A percentile compares a stretch with the other conserved stretches of the same genome.
These are phyloP conservation scores for Cabera pusaria DNA, from an alignment of 2,888 invertebrate species.

Conservation along the genomic window DNA sequence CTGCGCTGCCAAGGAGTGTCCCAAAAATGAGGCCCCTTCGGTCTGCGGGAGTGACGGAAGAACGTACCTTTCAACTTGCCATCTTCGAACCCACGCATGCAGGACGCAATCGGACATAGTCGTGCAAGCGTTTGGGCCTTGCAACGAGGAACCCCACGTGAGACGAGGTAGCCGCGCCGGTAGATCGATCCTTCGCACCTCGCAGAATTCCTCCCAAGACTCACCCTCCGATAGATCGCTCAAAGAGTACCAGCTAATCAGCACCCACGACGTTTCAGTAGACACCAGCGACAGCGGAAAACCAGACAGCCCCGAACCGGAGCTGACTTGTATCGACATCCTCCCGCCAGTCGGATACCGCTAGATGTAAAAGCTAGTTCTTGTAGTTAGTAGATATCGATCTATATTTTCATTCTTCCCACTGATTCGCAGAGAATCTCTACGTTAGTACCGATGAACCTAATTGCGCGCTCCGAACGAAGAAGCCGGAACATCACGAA, in stretches of 20 bases:
- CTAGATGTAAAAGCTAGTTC: slow-evolving; percentile 55
- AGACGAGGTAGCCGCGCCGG: slow-evolving; percentile 73
- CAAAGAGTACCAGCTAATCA: slow-evolving; percentile 50
- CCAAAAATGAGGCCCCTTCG: slow-evolving; percentile 75
- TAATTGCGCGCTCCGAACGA: slow-evolving; percentile 43
- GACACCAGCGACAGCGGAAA: slow-evolving; percentile 76
- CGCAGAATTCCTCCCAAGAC: slow-evolving; percentile 35
- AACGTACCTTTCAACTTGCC: slow-evolving; percentile 92
- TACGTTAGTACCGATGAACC: slow-evolving; percentile 43
- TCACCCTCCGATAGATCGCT: slow-evolving; percentile 40
- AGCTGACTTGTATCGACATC: slow-evolving; percentile 67
- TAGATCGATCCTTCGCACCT: slow-evolving; percentile 41
- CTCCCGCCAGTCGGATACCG: slow-evolving; percentile 75
- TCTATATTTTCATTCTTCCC: slow-evolving; percentile 38
- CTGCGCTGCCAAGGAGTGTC: slow-evolving; percentile 87
- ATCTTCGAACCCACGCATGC: slow-evolving; percentile 91
- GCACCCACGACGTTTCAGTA: slow-evolving; percentile 64
- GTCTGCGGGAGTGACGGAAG: slow-evolving; percentile 90
- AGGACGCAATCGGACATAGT: slow-evolving; percentile 89
- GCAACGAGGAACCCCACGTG: slow-evolving; percentile 84
- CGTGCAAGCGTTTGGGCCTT: slow-evolving; percentile 89
- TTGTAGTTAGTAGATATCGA: slow-evolving; percentile 39
- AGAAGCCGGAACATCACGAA: slow-evolving; percentile 40
- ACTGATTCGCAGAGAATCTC: slow-evolving; percentile 66
- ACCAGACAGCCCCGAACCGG: slow-evolving; percentile 74